These are phyloP conservation scores for Drosophila azteca DNA, from an alignment of 1,140 invertebrate species.

Conservation along the genomic window DNA sequence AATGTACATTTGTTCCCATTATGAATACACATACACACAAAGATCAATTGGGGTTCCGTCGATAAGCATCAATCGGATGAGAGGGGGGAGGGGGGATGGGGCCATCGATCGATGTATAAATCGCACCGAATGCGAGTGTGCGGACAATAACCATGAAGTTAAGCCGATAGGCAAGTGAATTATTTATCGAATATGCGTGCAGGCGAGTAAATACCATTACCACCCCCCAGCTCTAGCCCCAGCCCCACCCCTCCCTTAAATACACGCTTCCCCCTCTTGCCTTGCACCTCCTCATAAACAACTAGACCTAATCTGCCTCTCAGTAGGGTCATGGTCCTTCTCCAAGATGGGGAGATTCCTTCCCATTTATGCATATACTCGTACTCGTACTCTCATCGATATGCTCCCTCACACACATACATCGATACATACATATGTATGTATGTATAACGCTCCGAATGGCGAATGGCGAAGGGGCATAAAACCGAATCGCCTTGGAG, in stretches of 20 bases:
- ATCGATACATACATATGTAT: too few species aligned
- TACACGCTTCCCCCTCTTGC: conserved; percentile 13
- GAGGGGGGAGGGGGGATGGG: too few species aligned
- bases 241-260: conserved; percentile 2
- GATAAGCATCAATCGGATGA: too few species aligned
- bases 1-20: too few species aligned
- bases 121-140: conserved; percentile 21
- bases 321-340: conserved; percentile 8
- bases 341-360: background rate
- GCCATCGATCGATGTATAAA: too few species aligned
- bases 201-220: conserved; percentile 48
- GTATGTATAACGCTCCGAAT: conserved; percentile 25
- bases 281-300: conserved; percentile 23
- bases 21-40: too few species aligned
- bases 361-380: conserved; percentile 15
- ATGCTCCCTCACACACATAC: background rate
- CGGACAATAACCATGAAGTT: conserved; percentile 13
- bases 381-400: background rate
- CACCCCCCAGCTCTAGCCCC: background rate
- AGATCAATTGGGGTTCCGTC: too few species aligned
- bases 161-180: conserved; percentile 47
- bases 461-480: conserved; percentile 36
- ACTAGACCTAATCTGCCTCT: conserved; percentile 42
- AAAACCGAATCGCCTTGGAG: conserved; percentile 62
- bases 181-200: conserved; percentile 48